Base-by-base conservation (phyloP, 1,140 invertebrate species). In the Habropoda laboriosa region DNA sequence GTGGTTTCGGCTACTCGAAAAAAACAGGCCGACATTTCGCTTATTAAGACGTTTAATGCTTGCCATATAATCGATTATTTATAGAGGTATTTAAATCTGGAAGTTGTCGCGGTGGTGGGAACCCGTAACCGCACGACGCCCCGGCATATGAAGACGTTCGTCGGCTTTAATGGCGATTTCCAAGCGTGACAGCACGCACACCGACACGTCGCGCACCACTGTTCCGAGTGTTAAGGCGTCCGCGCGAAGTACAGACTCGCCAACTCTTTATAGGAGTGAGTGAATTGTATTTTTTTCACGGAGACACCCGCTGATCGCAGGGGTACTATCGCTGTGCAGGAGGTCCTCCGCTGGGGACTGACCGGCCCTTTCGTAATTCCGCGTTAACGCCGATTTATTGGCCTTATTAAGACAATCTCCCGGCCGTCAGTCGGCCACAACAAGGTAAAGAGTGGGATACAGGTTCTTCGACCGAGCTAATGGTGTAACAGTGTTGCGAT, bases 31-130 rank as follows among this genome's bases (percentile, higher is more conserved):
- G 67, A 74, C 71, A 63, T 73, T 85, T 80, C 82, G 82, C 86
- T 90, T 87, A 89, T 90, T 90, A 89, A 88, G 87, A 84, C 86
- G 63, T 88, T 89, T 89, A 89, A 89, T 85, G 81, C 63, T 71
- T 66, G 55, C 86, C 89, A 86, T 90, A 90, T 89, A 91, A 90
- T 89, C 86, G 89, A 90, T 90, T 91, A 91, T 90, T 91, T 91
- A 91, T 89, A 85, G 87, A 81, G 89, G 86, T 86, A 88, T 86
- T 88, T 86, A 86, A 89, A 87, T 80, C 79, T 87, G 79, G 78
- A 81, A 85, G 84, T 77, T 80, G 76, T 80, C 60, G 70, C 47
- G 68, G 40, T 40, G 55, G 71, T 66, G 78, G 67, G 42, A 71
- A 64, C 85, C 64, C 60, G 71, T 70, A 49, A 40, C 57, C 51